Percentiles rank a stretch among this genome's conserved stretches.
Evolutionary conservation across 2,797 vertebrate genomes (phyloP).

Genomic region (Onychomys torridus): DNA sequence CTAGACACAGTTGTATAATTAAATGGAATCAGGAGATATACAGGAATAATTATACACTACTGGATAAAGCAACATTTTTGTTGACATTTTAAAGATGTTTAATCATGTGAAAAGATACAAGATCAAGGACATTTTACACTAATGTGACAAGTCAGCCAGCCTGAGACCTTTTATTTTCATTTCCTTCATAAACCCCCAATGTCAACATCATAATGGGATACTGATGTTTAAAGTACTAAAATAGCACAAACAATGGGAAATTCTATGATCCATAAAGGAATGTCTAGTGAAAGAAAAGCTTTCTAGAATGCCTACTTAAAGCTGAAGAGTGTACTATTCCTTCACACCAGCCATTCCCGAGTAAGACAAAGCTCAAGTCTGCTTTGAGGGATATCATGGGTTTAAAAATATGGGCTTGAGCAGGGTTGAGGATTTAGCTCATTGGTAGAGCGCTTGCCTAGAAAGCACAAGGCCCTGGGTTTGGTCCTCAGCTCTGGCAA

Average conservation of each 20-base stretch:
- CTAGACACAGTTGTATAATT: neutral
- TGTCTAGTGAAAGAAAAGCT: neutral
- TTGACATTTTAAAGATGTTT: conserved; percentile 43
- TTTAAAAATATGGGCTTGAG: neutral
- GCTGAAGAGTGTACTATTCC: neutral
- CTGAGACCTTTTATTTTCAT: conserved; percentile 24
- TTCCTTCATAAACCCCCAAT: neutral
- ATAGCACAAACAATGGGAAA: neutral
- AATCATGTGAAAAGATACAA: neutral
- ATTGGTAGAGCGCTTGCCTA: no score
- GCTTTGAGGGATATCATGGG: neutral
- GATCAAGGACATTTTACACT: neutral
- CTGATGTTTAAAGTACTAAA: neutral
- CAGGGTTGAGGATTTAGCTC: no score
- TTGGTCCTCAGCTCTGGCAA: no score
- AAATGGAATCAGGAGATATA: neutral
- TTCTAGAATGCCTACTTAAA: neutral
- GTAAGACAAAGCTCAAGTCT: neutral
- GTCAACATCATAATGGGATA: neutral
- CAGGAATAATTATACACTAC: conserved; percentile 2
- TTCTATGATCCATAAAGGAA: neutral
- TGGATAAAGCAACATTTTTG: conserved; percentile 16
- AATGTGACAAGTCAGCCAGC: neutral
- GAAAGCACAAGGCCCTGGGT: no score
- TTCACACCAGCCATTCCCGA: neutral